Evolutionary conservation across 2,113 vertebrate genomes (phyloP), one percentile per base, ranked within the genome.

Genomic region (Anoplopoma fimbria): DNA sequence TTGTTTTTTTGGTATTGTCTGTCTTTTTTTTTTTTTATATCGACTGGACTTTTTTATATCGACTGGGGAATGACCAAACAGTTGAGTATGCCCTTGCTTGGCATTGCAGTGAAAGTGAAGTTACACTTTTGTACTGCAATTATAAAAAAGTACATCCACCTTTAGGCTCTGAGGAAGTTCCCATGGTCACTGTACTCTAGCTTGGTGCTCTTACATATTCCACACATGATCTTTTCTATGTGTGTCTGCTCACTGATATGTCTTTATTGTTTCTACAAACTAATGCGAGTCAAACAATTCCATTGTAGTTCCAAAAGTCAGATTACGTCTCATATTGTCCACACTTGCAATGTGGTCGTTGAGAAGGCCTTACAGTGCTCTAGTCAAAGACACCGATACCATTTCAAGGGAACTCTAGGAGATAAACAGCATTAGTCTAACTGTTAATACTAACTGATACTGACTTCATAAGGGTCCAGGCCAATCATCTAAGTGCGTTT

Each of bases 41-140:
- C 31, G 34, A 61, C 47, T 60, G 34, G 25, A 53, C n/a, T 58
- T 34, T 64, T 17, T 29, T 31, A 75, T 84, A 62, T 68, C 31
- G 34, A 61, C 47, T 60, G 34, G 25, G n/a, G n/a, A n/a, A n/a
- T n/a, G n/a, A 53, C 31, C 34, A 58, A 74, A 69, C 57, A 74
- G 75, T 51, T 29, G 75, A 65, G 63, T 23, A 23, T 65, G 29
- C 47, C 13, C n/a, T 29, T 8, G 57, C 25, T 76, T 40, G 25
- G 60, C n/a, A 21, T 23, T 51, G 0, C 27, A 10, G 51, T 70
- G 69, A 83, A 65, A 71, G 36, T 45, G 53, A 81, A 68, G 79
- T 67, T 58, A 53, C 8, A 55, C 4, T 53, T 58, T 55, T 23
- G 2, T 6, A n/a, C 17, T 0, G 12, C 31, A 51, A 21, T n/a